Evolutionary conservation across 1,140 invertebrate genomes (phyloP).

Genomic region (Gonioctena quinquepunctata): DNA sequence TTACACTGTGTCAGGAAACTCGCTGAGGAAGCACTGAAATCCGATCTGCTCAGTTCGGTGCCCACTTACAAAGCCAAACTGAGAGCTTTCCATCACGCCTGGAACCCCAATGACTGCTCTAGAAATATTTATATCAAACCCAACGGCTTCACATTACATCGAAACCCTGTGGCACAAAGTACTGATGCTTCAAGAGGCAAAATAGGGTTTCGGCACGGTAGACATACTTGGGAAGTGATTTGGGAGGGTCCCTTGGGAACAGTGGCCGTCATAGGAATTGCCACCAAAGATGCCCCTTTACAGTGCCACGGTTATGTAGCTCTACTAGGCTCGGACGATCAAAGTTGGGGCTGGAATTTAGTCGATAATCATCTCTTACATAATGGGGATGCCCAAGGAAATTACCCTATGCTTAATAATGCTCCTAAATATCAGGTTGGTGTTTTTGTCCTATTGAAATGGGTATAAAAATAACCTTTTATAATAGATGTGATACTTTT

Average conservation of each 20-base stretch:
- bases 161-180: conserved; percentile 97
- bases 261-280: conserved; percentile 93
- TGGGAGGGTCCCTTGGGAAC: conserved; percentile 98
- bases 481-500: not conserved
- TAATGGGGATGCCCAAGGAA: conserved; percentile 94
- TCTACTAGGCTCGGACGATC: conserved; percentile 90
- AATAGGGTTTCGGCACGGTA: conserved; percentile 89
- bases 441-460: not conserved
- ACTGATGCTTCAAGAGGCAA: conserved; percentile 95
- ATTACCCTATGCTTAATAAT: conserved; percentile 95
- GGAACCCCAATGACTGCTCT: conserved; percentile 97
- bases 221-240: conserved; percentile 98
- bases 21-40: conserved; percentile 89
- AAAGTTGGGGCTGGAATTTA: conserved; percentile 99
- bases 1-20: conserved; percentile 86
- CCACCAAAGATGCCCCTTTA: conserved; percentile 90
- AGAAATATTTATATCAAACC: conserved; percentile 96
- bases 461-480: too few species aligned
- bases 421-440: conserved; percentile 95
- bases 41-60: conserved; percentile 87
- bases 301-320: conserved; percentile 94
- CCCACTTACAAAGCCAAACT: conserved; percentile 93
- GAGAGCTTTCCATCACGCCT: conserved; percentile 91
- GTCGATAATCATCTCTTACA: conserved; percentile 97
- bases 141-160: conserved; percentile 95